Percentiles rank a stretch among this genome's conserved stretches.
Evolutionary conservation across 2,797 vertebrate genomes (phyloP).

Genomic region (Phylloscopus collybita): DNA sequence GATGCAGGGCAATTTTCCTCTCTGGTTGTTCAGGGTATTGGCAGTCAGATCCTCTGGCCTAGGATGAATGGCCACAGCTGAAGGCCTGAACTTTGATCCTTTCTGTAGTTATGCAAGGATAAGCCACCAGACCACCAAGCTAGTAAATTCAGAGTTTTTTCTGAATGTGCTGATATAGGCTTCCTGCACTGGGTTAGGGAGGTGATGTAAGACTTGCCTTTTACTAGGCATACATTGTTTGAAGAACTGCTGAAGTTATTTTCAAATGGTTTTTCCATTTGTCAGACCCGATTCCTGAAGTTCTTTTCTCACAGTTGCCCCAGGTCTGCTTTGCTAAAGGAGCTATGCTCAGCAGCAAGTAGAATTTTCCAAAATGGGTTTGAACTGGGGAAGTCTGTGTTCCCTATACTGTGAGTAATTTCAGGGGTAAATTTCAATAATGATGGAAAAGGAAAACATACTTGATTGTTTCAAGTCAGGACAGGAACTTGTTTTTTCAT

Average conservation of each 20-base stretch:
- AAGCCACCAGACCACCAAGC: neutral
- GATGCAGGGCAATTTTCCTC: neutral
- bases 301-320: neutral
- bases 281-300: neutral
- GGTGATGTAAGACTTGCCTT: neutral
- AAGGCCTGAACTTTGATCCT: neutral
- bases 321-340: neutral
- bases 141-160: neutral
- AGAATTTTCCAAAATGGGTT: neutral
- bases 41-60: neutral
- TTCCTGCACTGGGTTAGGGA: neutral
- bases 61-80: neutral
- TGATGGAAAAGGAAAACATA: neutral
- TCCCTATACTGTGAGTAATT: neutral
- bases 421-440: neutral
- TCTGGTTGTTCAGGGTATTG: neutral
- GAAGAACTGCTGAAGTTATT: neutral
- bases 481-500: neutral
- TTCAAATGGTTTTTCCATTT: neutral
- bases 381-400: neutral
- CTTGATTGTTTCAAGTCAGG: neutral
- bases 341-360: neutral
- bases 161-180: neutral
- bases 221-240: neutral
- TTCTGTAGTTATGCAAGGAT: neutral